These are phyloP conservation scores for Antheraea yamamai DNA, from an alignment of 2,888 invertebrate species.

Conservation along the genomic window DNA sequence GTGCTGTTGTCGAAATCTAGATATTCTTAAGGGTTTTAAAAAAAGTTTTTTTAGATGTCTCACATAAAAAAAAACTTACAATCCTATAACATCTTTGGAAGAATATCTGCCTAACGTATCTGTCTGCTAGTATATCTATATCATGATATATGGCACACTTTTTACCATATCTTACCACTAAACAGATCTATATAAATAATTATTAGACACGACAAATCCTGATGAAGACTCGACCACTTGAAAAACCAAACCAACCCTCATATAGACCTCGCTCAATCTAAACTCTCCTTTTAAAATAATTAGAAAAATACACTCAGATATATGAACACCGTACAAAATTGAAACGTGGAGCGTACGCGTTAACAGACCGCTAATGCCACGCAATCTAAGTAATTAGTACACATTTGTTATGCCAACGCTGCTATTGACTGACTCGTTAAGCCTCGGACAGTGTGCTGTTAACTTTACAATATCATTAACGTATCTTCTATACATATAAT, in stretches of 20 bases:
- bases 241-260: not conserved
- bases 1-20: no score
- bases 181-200: no score
- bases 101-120: no score
- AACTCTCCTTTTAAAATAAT: not conserved
- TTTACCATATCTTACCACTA: no score
- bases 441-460: not conserved
- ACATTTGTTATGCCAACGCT: constrained; percentile 26
- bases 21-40: no score
- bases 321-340: constrained; percentile 4
- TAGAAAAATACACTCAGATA: not conserved
- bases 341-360: constrained; percentile 1
- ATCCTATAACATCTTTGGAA: no score
- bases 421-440: constrained; percentile 49
- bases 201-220: not conserved
- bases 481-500: not conserved
- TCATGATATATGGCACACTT: no score
- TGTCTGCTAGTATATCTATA: no score
- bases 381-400: constrained; percentile 11
- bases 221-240: not conserved
- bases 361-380: constrained; percentile 14
- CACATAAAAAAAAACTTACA: no score
- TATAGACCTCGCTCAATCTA: not conserved
- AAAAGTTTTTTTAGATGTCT: no score
- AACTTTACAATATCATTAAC: constrained; percentile 14